A percentile compares a stretch with the other conserved stretches of the same genome.
Evolutionary conservation across 2,888 invertebrate species (phyloP).

Genomic region (Tetranychus piercei): DNA sequence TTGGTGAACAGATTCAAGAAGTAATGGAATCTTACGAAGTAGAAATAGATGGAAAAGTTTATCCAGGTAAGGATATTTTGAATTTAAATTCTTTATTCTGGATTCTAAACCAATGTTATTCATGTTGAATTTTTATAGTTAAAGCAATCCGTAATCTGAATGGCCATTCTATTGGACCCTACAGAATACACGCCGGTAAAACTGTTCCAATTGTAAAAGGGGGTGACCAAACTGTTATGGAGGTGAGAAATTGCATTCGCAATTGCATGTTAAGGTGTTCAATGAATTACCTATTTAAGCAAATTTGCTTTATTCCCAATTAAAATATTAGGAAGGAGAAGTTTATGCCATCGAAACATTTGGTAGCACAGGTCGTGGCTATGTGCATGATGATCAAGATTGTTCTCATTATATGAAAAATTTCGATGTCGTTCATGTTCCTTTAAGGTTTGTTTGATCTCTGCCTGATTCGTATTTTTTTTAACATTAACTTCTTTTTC

Average conservation of each 20-base stretch:
- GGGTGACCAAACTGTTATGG: slow-evolving; percentile 92
- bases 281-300: background rate
- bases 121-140: slow-evolving; percentile 34
- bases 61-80: slow-evolving; percentile 42
- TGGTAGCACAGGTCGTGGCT: slow-evolving; percentile 75
- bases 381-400: slow-evolving; percentile 96
- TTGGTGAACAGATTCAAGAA: slow-evolving; percentile 88
- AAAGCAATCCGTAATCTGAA: slow-evolving; percentile 95
- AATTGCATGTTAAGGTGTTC: background rate
- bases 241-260: slow-evolving; percentile 34
- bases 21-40: slow-evolving; percentile 99
- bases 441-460: background rate
- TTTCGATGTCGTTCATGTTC: slow-evolving; percentile 49
- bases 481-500: slow-evolving; percentile 7
- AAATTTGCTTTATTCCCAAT: background rate
- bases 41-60: slow-evolving; percentile 85
- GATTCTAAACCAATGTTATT: background rate
- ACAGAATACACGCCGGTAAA: slow-evolving; percentile 77
- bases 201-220: slow-evolving; percentile 99
- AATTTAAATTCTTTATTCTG: slow-evolving; percentile 3
- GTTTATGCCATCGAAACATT: slow-evolving; percentile 99
- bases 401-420: slow-evolving; percentile 99
- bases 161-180: slow-evolving; percentile 98
- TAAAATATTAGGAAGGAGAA: slow-evolving; percentile 54
- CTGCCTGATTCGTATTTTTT: background rate